A percentile compares a stretch with the other conserved stretches of the same genome.
Conservation (phyloP, 2,113 vertebrate species). For the Eleginops maclovinus region DNA sequence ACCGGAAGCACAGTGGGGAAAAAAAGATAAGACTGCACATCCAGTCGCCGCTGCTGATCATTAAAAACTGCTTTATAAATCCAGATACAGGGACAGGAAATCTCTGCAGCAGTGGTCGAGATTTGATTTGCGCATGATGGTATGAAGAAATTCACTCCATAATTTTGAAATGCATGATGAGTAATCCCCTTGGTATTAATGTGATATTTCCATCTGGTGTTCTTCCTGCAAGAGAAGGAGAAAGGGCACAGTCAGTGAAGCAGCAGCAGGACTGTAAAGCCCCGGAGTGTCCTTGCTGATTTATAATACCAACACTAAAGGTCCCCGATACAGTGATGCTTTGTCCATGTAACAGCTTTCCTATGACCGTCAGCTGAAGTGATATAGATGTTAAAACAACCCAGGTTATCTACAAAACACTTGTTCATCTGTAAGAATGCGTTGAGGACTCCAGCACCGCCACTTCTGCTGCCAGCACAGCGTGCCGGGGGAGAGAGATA, state of each 20-base stretch:
- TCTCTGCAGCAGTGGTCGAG: slow-evolving; percentile 59
- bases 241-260: slow-evolving; percentile 28
- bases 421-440: slow-evolving; percentile 31
- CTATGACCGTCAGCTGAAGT: not conserved
- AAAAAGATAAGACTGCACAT: slow-evolving; percentile 29
- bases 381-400: slow-evolving; percentile 12
- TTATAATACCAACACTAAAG: slow-evolving; percentile 1
- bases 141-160: slow-evolving; percentile 53
- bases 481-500: slow-evolving; percentile 26
- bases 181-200: slow-evolving; percentile 53
- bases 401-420: slow-evolving; percentile 1
- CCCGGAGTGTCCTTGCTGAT: not conserved
- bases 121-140: slow-evolving; percentile 68
- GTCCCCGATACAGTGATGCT: slow-evolving; percentile 1
- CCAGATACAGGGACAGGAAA: slow-evolving; percentile 60
- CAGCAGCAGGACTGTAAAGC: slow-evolving; percentile 10
- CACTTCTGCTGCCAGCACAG: slow-evolving; percentile 47
- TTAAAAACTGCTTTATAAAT: slow-evolving; percentile 63
- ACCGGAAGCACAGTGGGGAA: slow-evolving; percentile 35
- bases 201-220: slow-evolving; percentile 52
- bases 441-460: slow-evolving; percentile 1
- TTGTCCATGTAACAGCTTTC: slow-evolving; percentile 2
- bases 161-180: slow-evolving; percentile 31
- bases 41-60: slow-evolving; percentile 42
- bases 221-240: slow-evolving; percentile 55